phyloP scores from a whole-genome alignment of 2,797 vertebrate genomes.

The Crax fasciolata region DNA sequence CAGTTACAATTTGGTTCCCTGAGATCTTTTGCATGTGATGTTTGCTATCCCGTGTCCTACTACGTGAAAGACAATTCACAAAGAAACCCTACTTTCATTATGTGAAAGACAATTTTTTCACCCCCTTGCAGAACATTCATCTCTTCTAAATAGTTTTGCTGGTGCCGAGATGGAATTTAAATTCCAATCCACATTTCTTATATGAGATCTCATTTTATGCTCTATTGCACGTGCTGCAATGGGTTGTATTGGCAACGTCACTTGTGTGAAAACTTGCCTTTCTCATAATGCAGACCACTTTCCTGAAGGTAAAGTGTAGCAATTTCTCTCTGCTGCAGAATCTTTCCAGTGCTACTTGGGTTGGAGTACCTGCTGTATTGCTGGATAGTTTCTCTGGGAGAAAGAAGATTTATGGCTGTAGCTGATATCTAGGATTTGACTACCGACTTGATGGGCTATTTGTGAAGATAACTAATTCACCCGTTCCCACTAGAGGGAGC shows the following conservation, averaged over 20 bases:
- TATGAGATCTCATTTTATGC: background rate
- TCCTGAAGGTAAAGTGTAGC: background rate
- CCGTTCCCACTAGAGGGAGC: slow-evolving; percentile 69
- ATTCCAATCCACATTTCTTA: background rate
- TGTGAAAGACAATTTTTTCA: background rate
- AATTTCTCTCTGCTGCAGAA: background rate
- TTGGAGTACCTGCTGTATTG: background rate
- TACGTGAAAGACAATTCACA: background rate
- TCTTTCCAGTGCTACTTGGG: background rate
- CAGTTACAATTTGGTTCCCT: background rate
- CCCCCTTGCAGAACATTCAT: background rate
- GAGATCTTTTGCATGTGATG: background rate
- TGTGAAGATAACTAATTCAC: accelerated
- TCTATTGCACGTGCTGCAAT: background rate
- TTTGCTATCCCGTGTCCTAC: background rate
- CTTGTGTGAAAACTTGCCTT: background rate
- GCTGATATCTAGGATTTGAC: background rate
- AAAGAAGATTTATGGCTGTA: background rate
- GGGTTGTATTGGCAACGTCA: background rate
- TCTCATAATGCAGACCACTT: background rate
- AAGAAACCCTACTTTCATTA: too few species aligned
- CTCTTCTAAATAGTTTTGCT: background rate
- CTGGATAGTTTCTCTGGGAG: background rate
- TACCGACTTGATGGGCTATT: accelerated
- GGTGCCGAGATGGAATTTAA: background rate